Base-by-base conservation (phyloP, 2,888 invertebrate species). In the Ganaspis brasiliensis region DNA sequence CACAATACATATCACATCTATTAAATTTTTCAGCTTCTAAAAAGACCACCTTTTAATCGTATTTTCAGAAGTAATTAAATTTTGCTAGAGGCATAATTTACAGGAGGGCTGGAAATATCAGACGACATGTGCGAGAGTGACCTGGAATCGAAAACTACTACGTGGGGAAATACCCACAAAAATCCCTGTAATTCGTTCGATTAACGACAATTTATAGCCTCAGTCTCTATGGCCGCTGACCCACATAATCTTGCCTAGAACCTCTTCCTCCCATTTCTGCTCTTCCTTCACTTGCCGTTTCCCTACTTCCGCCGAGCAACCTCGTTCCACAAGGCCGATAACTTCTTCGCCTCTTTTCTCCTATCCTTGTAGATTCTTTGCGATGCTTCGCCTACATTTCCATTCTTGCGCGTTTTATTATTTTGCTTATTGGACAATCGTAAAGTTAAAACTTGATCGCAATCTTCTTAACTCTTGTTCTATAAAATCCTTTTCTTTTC, bases 171-270 rank as follows among this genome's bases (percentile, higher is more conserved):
- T 63, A 40, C 63, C 63, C 63, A 63, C 72, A 72, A 79, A 79
- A 81, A 79, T 81, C 77, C 75, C 73, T 77, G 74, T 79, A 77
- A 81, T 81, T 79, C 77, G 79, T 81, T 78, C 79, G 79, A 79
- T 81, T 81, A 81, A 78, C 67, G 77, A 57, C 76, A 76, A 81
- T 79, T 79, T 77, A 81, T 81, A 79, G 79, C 74, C 12, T 56
- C 63, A 72, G 79, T 76, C 74, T 75, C 61, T 67, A 72, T 59
- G 56, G 67, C 49, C 26, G 71, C 26, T 79, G 80, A 76, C 80
- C 81, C 78, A 79, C 72, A 80, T 78, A 37, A 61, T 63, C 21
- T 40, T 24, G 14, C 21, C 40, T 40, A 9, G 52, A 73, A 56
- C 31, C 56, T 55, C 52, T 14, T 56, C 57, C 57, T 57, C 37